Evolutionary conservation across 2,797 vertebrate genomes (phyloP).

Genomic region (Manis crassicaudata): DNA sequence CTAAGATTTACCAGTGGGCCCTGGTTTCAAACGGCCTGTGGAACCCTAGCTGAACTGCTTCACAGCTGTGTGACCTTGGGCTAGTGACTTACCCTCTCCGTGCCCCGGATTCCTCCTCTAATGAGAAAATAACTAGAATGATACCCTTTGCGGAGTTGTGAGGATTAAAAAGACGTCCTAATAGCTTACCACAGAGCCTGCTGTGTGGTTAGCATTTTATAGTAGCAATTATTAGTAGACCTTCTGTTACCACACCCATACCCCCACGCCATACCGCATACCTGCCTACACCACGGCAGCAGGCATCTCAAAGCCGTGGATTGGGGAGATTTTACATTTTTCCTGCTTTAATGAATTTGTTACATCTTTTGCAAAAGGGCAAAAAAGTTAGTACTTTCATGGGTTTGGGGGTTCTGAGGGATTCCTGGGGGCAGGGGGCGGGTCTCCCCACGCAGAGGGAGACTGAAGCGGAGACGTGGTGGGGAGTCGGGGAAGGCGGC

Average conservation of each 20-base stretch:
- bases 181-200: background rate
- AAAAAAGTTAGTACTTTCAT: background rate
- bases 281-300: background rate
- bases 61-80: background rate
- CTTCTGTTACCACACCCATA: background rate
- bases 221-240: background rate
- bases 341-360: background rate
- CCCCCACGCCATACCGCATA: rapidly evolving
- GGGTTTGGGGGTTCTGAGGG: background rate
- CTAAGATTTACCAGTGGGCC: background rate
- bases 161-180: background rate
- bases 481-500: background rate
- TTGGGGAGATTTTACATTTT: background rate
- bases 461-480: background rate
- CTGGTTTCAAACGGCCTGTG: no score
- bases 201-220: background rate
- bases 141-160: background rate
- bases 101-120: background rate
- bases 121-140: no score
- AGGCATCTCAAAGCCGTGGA: background rate
- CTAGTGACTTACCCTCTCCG: background rate
- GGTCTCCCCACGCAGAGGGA: background rate
- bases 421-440: background rate
- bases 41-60: background rate
- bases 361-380: background rate